Conservation (phyloP, 1,140 invertebrate species). For the Zaprionus vittiger region DNA sequence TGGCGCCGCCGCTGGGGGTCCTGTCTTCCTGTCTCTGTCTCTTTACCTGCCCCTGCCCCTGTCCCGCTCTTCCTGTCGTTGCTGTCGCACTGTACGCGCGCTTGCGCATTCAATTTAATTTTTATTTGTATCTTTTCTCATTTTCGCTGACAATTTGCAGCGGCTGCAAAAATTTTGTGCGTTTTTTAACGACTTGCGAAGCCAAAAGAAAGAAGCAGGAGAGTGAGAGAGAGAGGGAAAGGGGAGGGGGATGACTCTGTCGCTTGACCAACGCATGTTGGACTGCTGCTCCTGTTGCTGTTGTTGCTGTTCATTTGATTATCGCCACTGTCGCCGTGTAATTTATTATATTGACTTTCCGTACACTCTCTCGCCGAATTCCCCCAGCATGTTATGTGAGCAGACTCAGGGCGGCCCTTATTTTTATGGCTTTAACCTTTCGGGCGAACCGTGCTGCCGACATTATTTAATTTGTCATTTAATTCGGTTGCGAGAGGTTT, state of each 20-base stretch:
- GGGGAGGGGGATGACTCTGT: slow-evolving; percentile 26
- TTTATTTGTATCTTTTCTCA: slow-evolving; percentile 64
- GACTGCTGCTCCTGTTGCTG: slow-evolving; percentile 52
- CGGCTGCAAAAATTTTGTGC: slow-evolving; percentile 65
- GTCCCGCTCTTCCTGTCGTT: slow-evolving; percentile 3
- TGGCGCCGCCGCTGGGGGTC: slow-evolving; percentile 81
- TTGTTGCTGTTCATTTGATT: slow-evolving; percentile 76
- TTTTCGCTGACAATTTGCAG: slow-evolving; percentile 66
- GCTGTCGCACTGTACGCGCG: slow-evolving; percentile 51
- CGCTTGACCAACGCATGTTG: slow-evolving; percentile 66
- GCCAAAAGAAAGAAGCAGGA: slow-evolving; percentile 12
- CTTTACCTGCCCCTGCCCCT: slow-evolving; percentile 7
- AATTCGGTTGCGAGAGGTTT: slow-evolving; percentile 48
- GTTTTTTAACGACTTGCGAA: slow-evolving; percentile 69
- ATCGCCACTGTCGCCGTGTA: slow-evolving; percentile 80
- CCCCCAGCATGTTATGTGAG: neutral
- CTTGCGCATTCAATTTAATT: slow-evolving; percentile 79
- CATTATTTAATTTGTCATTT: slow-evolving; percentile 83
- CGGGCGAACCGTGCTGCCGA: slow-evolving; percentile 67
- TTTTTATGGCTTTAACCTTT: slow-evolving; percentile 82
- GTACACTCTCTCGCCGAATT: neutral
- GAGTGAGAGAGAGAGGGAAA: neutral
- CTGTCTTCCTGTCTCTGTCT: slow-evolving; percentile 64
- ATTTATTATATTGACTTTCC: slow-evolving; percentile 80
- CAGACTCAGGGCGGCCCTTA: slow-evolving; percentile 43